Evolutionary conservation across 1,140 invertebrate species (phyloP), one percentile per base, ranked within the genome.

Genomic region (Stegodyphus dumicola): DNA sequence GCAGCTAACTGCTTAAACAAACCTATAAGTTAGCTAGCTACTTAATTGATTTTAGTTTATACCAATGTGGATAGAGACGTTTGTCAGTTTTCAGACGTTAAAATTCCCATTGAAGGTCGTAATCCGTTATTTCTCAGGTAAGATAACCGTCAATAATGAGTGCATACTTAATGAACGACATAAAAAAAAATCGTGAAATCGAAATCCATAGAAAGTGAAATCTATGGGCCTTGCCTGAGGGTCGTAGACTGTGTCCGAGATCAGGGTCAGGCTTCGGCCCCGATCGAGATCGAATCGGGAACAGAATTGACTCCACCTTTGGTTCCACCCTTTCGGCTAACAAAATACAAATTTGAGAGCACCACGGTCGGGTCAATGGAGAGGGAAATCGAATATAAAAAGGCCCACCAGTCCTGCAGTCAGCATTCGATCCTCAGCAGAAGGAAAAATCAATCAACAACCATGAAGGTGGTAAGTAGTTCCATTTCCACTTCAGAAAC

Each of bases 401-500:
- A 53, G 64, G 10, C n/a, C 11, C n/a, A 11, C 6, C 13, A 9
- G 6, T 17, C 2, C 48, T 6, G 52, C 7, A 69, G 51, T 18
- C 56, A 70, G 51, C 73, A 85, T 85, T 70, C 73, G 17, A n/a
- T 76, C 33, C 65, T 52, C 52, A 56, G 7, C 73, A 69, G 52
- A 10, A 69, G 73, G 73, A 77, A 33, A 33, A 67, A 70, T 75
- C 64, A 85, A 56, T 56, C 81, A 56, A 85, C 81, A 67, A 77
- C 15, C 74, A 85, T 85, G 81, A 85, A 85, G 51, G 81, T 85
- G 73, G 81, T 85, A 70, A 85, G 81, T 85, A 49, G n/a, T 17
- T n/a, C 3, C 54, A 71, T 13, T 71, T 6, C 49, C n/a, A 48
- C 69, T 7, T 49, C 49, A 2, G 1, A 11, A 48, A 71, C 69